Evolutionary conservation across 2,113 vertebrate genomes (phyloP).

Genomic region (Anolis sagrei): DNA sequence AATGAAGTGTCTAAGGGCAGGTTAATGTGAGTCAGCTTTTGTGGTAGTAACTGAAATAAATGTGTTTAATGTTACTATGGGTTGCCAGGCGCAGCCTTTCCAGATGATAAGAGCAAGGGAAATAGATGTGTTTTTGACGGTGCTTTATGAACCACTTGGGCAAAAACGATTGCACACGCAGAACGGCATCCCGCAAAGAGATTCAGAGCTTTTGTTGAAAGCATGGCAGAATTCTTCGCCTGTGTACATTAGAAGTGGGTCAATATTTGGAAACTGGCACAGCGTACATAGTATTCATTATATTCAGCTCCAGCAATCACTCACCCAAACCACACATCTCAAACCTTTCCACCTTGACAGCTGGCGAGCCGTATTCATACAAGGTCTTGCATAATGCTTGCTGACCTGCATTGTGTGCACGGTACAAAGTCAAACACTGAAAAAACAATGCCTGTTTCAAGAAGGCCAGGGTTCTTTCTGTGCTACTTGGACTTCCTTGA

Average conservation of each 20-base stretch:
- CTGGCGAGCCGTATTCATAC: not conserved
- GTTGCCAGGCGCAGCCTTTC: not conserved
- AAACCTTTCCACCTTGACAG: not conserved
- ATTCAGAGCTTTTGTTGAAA: constrained; percentile 21
- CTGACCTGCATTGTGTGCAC: not conserved
- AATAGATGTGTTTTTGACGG: constrained; percentile 11
- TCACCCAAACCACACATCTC: not conserved
- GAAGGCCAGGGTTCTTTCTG: not conserved
- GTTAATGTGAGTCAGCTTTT: constrained; percentile 1
- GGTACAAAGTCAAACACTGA: constrained; percentile 46
- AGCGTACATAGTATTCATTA: not conserved
- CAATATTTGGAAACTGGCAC: not conserved
- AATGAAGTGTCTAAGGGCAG: not conserved
- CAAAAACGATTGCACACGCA: constrained; percentile 15
- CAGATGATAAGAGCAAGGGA: not conserved
- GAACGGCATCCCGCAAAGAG: constrained; percentile 21
- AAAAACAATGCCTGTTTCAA: constrained; percentile 45
- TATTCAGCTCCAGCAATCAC: not conserved
- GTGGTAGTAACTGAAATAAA: not conserved
- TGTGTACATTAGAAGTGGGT: not conserved
- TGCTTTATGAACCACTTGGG: not conserved
- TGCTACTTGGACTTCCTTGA: not conserved
- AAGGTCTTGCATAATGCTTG: constrained; percentile 33
- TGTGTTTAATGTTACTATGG: constrained; percentile 24
- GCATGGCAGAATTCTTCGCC: not conserved